These are phyloP conservation scores for Siphamia tubifer DNA, from an alignment of 2,113 vertebrate species.

Conservation along the genomic window DNA sequence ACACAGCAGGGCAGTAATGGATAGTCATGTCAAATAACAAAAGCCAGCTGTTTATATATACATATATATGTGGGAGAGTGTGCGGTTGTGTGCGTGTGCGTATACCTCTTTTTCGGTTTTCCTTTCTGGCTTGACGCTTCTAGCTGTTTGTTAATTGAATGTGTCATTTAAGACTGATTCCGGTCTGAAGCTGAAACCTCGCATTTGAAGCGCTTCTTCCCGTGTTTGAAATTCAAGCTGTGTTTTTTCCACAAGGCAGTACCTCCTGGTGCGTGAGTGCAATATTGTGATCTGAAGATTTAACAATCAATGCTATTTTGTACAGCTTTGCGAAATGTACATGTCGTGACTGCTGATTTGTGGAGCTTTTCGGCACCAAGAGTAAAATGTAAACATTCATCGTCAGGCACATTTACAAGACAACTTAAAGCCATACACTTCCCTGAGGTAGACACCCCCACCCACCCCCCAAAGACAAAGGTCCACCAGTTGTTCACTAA, in stretches of 20 bases:
- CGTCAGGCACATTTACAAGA: constrained; percentile 65
- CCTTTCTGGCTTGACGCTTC: constrained; percentile 73
- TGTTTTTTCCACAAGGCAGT: constrained; percentile 71
- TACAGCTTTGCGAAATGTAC: constrained; percentile 80
- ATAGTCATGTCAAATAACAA: constrained; percentile 72
- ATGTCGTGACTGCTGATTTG: constrained; percentile 78
- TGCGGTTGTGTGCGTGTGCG: constrained; percentile 44
- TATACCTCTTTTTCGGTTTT: constrained; percentile 55
- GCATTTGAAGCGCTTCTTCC: constrained; percentile 66
- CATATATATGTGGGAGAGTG: constrained; percentile 74
- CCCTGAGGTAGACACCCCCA: constrained; percentile 66
- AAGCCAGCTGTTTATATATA: constrained; percentile 81
- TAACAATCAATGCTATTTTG: constrained; percentile 80
- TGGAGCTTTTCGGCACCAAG: constrained; percentile 74
- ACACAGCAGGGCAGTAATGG: constrained; percentile 65
- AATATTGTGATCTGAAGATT: constrained; percentile 78
- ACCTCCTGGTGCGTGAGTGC: constrained; percentile 73
- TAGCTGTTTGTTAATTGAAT: constrained; percentile 74
- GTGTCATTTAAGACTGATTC: constrained; percentile 69
- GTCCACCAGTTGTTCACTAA: constrained; percentile 9
- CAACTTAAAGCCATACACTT: constrained; percentile 81
- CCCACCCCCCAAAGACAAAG: constrained; percentile 49
- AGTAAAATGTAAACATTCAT: constrained; percentile 74
- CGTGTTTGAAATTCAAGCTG: constrained; percentile 69
- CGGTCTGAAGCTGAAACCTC: constrained; percentile 58